Conservation (phyloP, 2,888 invertebrate species). For the Sphecodes monilicornis region DNA sequence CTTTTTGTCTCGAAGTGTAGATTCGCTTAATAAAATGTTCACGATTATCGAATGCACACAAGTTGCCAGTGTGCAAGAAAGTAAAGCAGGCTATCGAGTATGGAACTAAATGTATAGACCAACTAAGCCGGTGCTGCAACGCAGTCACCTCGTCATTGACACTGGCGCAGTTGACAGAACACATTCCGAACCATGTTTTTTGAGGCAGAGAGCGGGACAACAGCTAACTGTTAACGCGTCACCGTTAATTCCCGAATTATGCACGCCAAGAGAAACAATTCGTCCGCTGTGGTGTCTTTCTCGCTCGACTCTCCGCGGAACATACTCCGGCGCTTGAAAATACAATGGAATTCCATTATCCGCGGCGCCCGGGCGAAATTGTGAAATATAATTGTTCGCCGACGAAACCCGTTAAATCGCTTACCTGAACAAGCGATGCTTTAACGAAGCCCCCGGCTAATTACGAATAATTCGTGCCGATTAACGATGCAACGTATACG, state of each 20-base stretch:
- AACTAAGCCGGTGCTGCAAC: too few species aligned
- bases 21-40: too few species aligned
- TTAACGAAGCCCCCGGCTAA: constrained; percentile 50
- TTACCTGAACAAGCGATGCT: constrained; percentile 47
- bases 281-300: constrained; percentile 23
- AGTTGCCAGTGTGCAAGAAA: too few species aligned
- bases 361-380: constrained; percentile 38
- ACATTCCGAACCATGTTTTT: neutral
- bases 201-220: too few species aligned
- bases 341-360: constrained; percentile 63
- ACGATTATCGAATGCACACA: too few species aligned
- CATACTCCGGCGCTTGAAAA: constrained; percentile 9
- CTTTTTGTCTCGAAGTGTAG: too few species aligned
- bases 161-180: neutral
- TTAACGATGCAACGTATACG: constrained; percentile 46
- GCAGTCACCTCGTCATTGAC: too few species aligned
- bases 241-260: constrained; percentile 29
- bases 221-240: constrained; percentile 23
- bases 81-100: too few species aligned
- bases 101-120: too few species aligned
- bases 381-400: constrained; percentile 56
- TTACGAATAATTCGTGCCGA: constrained; percentile 51
- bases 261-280: constrained; percentile 24
- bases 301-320: constrained; percentile 29
- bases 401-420: constrained; percentile 50